phyloP scores from a whole-genome alignment of 2,888 invertebrate species.

The Ischnura elegans region DNA sequence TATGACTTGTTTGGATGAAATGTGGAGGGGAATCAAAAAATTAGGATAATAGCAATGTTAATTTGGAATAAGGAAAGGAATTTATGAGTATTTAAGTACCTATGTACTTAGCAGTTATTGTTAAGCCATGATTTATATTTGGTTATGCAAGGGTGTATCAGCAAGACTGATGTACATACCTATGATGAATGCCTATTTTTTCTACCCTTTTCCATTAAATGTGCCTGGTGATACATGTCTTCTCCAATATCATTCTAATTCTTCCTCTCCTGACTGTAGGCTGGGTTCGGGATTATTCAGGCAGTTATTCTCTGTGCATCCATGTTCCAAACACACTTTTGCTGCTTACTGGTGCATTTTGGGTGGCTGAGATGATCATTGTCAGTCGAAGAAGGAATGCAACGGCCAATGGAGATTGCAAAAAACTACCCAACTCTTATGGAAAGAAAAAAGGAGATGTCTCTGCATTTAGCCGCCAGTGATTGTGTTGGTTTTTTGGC shows the following conservation, averaged over 20 bases:
- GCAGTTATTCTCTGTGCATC: conserved; percentile 70
- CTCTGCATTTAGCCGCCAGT: not conserved
- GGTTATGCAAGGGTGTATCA: too few relatives aligned
- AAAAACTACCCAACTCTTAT: not conserved
- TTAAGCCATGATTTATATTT: too few relatives aligned
- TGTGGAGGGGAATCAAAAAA: too few relatives aligned
- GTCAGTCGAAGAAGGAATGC: not conserved
- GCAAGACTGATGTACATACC: too few relatives aligned
- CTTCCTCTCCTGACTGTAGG: conserved; percentile 62
- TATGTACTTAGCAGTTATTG: too few relatives aligned
- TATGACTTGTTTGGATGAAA: too few relatives aligned
- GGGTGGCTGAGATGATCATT: conserved; percentile 69
- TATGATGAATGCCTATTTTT: not conserved
- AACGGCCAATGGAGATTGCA: not conserved
- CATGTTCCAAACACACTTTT: conserved; percentile 69
- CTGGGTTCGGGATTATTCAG: conserved; percentile 69
- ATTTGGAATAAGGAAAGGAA: too few relatives aligned
- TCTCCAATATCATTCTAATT: not conserved
- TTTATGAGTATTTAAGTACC: too few relatives aligned
- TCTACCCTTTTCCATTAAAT: not conserved
- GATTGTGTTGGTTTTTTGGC: not conserved
- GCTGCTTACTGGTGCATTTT: conserved; percentile 69
- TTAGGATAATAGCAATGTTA: too few relatives aligned
- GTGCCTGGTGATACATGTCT: not conserved
- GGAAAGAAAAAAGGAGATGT: not conserved